phyloP scores from a whole-genome alignment of 2,113 vertebrate genomes.

The Caranx ignobilis region DNA sequence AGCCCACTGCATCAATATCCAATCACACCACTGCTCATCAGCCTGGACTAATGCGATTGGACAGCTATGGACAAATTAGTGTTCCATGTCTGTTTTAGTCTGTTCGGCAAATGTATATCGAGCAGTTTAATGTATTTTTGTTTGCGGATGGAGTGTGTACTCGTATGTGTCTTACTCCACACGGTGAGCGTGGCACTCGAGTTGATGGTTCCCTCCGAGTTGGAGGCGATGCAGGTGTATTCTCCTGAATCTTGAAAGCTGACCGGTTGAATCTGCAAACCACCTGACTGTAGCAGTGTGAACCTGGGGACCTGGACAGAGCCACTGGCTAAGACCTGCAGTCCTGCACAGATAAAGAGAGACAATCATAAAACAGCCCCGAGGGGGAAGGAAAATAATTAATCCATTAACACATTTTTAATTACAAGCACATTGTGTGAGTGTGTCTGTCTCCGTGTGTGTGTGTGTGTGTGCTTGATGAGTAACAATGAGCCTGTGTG shows the following conservation, averaged over 20 bases:
- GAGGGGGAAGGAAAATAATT: constrained; percentile 30
- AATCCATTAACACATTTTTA: constrained; percentile 23
- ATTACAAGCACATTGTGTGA: constrained; percentile 24
- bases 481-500: neutral
- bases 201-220: constrained; percentile 87
- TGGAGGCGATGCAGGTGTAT: constrained; percentile 91
- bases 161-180: constrained; percentile 87
- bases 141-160: constrained; percentile 9
- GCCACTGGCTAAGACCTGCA: constrained; percentile 91
- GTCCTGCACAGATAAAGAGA: constrained; percentile 77
- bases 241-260: constrained; percentile 89
- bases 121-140: constrained; percentile 43
- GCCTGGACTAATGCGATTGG: constrained; percentile 46
- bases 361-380: constrained; percentile 23
- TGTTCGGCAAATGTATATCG: constrained; percentile 56
- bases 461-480: neutral
- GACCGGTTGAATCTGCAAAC: constrained; percentile 89
- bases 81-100: constrained; percentile 55
- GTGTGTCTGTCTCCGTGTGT: neutral
- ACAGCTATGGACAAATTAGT: constrained; percentile 57
- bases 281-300: constrained; percentile 91
- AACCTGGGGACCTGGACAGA: constrained; percentile 90
- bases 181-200: constrained; percentile 88
- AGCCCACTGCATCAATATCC: constrained; percentile 54
- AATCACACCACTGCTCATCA: constrained; percentile 42